Evolutionary conservation across 1,140 invertebrate species (phyloP), one percentile per base, ranked within the genome.

Genomic region (Drosophila baimaii): DNA sequence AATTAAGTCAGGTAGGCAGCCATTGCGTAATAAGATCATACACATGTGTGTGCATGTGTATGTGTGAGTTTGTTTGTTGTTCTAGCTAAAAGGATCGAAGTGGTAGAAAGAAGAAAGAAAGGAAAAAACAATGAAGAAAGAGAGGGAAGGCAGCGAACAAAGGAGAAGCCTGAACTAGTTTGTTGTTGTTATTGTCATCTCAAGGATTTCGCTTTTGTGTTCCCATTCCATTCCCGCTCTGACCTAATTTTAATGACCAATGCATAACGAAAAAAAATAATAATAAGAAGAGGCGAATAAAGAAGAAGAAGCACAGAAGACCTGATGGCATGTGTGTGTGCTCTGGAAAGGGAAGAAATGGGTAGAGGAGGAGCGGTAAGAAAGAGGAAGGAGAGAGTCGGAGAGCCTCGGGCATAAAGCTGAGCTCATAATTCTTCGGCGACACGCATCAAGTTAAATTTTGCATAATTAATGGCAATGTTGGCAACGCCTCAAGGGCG

Each of bases 181-280:
- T 76, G 21, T 52, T 62, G 55, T 59, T 70, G 41, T 63, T 54
- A 35, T 59, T 39, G 56, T 10, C 17, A 70, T 76, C 41, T 61
- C 55, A 77, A 77, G 74, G 73, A 77, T 77, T 77, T 77, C 33
- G 64, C 33, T 37, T 76, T 70, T 71, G 64, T 58, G 33, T 64
- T 66, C 69, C 62, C 54, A 27, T 64, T 66, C 69, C 62, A 58
- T 52, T 71, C 61, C 49, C 64, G 58, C 58, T 64, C 78, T 86
- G 82, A 86, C 82, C 82, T 88, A 86, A 86, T 86, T 86, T 86
- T 82, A 85, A 85, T 85, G 82, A 88, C 74, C 82, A 84, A 59
- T 71, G 58, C 62, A 69, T 44, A 44, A 66, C 59, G 33, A 44
- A 64, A 25, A 62, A 68, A 41, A 49, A 58, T 23, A 59, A 66